Conservation (phyloP, 2,113 vertebrate genomes). For the Vanacampus margaritifer region DNA sequence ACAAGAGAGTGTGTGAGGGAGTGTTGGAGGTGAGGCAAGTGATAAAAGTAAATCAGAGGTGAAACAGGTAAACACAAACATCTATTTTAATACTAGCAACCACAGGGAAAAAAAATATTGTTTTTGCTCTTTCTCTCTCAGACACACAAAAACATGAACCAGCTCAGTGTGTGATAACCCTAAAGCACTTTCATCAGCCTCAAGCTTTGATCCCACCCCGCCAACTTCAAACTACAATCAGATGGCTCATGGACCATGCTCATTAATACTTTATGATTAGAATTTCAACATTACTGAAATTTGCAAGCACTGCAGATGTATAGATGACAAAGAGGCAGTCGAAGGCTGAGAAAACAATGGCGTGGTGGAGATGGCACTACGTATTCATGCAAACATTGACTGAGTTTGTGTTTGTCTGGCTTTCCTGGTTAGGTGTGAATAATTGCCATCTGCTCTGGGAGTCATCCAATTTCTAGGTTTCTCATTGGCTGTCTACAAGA, state of each 20-base stretch:
- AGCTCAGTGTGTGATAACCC: constrained; percentile 29
- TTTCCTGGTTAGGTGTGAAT: constrained; percentile 19
- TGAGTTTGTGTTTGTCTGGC: background rate
- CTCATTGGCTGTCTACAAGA: background rate
- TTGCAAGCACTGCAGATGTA: constrained; percentile 17
- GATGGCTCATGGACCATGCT: constrained; percentile 27
- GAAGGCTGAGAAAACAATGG: background rate
- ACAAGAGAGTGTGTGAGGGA: background rate
- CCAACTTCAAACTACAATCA: constrained; percentile 18
- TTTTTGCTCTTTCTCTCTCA: background rate
- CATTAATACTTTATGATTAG: constrained; percentile 49
- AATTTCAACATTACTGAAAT: constrained; percentile 38
- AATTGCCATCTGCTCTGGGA: constrained; percentile 18
- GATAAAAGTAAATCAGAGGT: background rate
- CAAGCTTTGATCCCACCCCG: constrained; percentile 42
- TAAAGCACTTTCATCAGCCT: constrained; percentile 44
- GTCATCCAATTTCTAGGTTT: background rate
- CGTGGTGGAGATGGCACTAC: background rate
- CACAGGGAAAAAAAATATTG: background rate
- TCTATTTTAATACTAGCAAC: background rate
- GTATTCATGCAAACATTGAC: constrained; percentile 11
- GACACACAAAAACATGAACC: background rate
- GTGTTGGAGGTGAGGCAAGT: background rate
- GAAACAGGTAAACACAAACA: constrained; percentile 8
- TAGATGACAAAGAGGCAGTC: background rate